Evolutionary conservation across 2,797 vertebrate species (phyloP), one percentile per base, ranked within the genome.

Genomic region (Lepilemur septentrionalis): DNA sequence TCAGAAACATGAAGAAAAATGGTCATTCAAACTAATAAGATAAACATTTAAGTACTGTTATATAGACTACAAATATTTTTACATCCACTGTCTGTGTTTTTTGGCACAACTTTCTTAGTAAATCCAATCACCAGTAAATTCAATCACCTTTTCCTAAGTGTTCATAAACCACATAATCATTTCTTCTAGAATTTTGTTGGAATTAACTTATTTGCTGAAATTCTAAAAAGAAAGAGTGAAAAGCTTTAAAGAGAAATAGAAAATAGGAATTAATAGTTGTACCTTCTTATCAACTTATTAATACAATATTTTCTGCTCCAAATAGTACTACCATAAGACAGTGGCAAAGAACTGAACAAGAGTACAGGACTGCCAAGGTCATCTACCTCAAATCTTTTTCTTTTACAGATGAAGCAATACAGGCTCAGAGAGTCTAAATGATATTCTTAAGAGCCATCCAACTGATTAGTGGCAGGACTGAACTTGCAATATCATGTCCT

Each of bases 111-210:
- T 82, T 95, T 30, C 57, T 92, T 55, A 52, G 41, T 46, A 72
- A 69, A 90, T 35, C 67, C 32, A 92, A 38, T 38, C 38, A 38
- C 38, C 38, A 38, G 38, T 38, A 38, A 38, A 38, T 70, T 76
- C 11, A 73, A 46, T 69, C 41, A 79, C n/a, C n/a, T 96, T 84
- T 86, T 90, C 52, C 61, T 95, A 88, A 81, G 52, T 87, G 80
- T 81, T 83, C 52, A 95, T 85, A 97, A 97, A 61, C 35, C 38
- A 87, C 35, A 80, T 38, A 81, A 88, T 57, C 43, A 96, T 79
- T 43, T 67, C 89, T 79, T 91, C 28, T 87, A 89, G 61, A 95
- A 85, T 63, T 89, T 80, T 88, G 20, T 25, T 91, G 17, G 25
- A 46, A 72, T 70, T 89, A 41, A 89, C 22, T 82, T 94, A 84